Conservation (phyloP, 2,888 invertebrate genomes). For the Aphrophora alni region DNA sequence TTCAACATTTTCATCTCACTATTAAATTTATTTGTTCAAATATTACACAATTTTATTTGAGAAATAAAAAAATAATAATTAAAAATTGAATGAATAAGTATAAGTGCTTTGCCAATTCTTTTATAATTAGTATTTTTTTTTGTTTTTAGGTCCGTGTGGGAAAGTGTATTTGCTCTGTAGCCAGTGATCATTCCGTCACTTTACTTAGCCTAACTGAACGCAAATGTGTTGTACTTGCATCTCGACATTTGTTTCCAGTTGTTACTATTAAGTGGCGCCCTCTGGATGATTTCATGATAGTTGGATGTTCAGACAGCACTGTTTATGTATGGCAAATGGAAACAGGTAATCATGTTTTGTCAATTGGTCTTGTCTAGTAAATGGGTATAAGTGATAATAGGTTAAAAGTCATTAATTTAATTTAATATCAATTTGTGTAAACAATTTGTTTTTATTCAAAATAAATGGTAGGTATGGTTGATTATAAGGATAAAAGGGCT, state of each 20-base stretch:
- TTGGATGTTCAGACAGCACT: constrained; percentile 96
- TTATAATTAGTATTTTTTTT: constrained; percentile 18
- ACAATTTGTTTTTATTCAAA: not conserved
- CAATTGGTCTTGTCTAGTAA: not conserved
- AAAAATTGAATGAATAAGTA: too few species aligned
- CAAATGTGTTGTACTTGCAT: constrained; percentile 93
- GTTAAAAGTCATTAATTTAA: not conserved
- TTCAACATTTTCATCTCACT: too few species aligned
- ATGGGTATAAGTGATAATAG: too few species aligned
- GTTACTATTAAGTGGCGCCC: constrained; percentile 96
- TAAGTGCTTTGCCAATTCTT: too few species aligned
- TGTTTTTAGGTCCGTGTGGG: constrained; percentile 81
- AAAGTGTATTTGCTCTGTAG: constrained; percentile 95
- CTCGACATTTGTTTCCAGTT: constrained; percentile 94
- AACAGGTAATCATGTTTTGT: constrained; percentile 69
- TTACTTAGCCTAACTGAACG: constrained; percentile 90
- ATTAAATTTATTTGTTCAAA: too few species aligned
- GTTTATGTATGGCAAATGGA: constrained; percentile 99
- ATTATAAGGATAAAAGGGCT: not conserved
- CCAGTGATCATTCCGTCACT: constrained; percentile 97
- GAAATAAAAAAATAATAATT: too few species aligned
- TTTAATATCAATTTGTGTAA: not conserved
- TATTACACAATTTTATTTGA: too few species aligned
- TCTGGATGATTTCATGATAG: constrained; percentile 96
- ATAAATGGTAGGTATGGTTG: not conserved